Percentiles rank a stretch among this genome's conserved stretches.
Conservation (phyloP, 2,797 vertebrate species). For the Malurus leucopterus region DNA sequence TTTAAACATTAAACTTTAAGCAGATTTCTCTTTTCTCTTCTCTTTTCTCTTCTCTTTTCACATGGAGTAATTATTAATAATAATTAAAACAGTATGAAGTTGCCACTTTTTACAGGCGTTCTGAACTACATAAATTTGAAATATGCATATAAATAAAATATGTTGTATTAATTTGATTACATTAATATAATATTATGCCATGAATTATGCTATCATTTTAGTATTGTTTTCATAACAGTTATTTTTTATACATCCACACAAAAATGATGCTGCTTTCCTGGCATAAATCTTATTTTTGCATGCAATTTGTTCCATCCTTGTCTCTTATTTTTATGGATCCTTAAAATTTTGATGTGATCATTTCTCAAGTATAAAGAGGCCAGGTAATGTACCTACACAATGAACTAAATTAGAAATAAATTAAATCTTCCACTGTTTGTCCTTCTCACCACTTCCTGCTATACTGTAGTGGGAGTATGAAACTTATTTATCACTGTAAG, state of each 20-base stretch:
- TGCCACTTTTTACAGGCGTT: not conserved
- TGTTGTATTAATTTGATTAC: not conserved
- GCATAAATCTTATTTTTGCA: not conserved
- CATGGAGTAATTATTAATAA: not conserved
- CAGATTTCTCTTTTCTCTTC: not conserved
- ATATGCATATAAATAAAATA: not conserved
- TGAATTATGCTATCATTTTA: not conserved
- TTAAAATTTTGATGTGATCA: not conserved
- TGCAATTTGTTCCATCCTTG: not conserved
- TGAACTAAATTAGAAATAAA: not conserved
- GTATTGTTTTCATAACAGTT: not conserved
- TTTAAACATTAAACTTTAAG: not conserved
- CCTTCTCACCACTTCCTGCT: not conserved
- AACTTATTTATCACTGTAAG: not conserved
- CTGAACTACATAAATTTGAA: not conserved
- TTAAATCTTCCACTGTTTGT: not conserved
- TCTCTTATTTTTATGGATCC: not conserved
- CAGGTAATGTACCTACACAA: not conserved
- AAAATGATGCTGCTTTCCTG: not conserved
- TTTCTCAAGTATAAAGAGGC: not conserved
- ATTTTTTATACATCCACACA: not conserved
- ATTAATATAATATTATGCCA: not conserved
- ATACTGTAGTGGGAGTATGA: not conserved
- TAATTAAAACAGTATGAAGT: not conserved
- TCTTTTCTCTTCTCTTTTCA: not conserved